Percentiles rank a stretch among this genome's conserved stretches.
These are phyloP conservation scores for Lepidurus couesii DNA, from an alignment of 1,140 invertebrate species.

Conservation along the genomic window DNA sequence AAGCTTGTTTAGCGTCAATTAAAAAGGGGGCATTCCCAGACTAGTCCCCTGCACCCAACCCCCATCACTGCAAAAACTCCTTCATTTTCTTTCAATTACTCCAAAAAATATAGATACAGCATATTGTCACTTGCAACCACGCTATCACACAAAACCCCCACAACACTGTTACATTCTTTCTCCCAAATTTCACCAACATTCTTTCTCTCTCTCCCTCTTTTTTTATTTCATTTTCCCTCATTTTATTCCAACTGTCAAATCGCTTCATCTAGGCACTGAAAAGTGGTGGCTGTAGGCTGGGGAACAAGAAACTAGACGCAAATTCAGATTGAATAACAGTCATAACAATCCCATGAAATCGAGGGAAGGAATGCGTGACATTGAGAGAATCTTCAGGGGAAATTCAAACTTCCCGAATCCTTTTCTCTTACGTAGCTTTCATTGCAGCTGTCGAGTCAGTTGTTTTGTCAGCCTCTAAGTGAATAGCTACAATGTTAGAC, in stretches of 20 bases:
- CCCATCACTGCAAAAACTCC: neutral
- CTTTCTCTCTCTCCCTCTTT: neutral
- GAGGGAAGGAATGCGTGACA: slow-evolving; percentile 10
- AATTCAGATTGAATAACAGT: too few species aligned
- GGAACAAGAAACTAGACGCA: too few species aligned
- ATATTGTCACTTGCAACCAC: neutral
- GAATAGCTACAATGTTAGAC: slow-evolving; percentile 36
- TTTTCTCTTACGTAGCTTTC: slow-evolving; percentile 15
- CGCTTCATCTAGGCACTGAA: neutral
- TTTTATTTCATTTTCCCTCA: neutral
- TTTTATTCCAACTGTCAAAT: neutral
- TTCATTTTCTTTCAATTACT: neutral
- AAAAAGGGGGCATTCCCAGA: neutral
- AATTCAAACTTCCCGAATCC: neutral
- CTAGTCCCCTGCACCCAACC: slow-evolving; percentile 2
- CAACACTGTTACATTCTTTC: neutral
- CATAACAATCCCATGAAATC: too few species aligned
- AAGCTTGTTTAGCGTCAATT: neutral
- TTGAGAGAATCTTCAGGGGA: neutral
- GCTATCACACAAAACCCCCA: too few species aligned
- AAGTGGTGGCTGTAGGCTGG: neutral
- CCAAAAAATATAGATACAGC: neutral
- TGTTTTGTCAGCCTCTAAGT: slow-evolving; percentile 33
- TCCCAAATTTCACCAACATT: neutral
- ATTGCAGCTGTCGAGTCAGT: neutral